phyloP scores from a whole-genome alignment of 2,888 invertebrate species.

The Drosophila incognita region DNA sequence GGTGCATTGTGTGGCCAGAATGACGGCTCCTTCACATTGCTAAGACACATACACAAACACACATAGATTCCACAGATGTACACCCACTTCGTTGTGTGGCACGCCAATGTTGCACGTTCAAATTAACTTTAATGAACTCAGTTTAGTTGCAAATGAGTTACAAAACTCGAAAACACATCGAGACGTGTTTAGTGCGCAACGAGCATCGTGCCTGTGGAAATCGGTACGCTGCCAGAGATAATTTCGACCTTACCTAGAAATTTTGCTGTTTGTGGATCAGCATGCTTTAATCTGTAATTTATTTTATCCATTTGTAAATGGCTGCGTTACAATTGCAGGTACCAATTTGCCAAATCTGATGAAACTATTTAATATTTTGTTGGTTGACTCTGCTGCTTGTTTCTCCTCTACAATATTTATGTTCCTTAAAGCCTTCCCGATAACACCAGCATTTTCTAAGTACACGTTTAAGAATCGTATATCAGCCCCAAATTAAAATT shows the following conservation, averaged over 20 bases:
- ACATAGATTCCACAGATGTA: not conserved
- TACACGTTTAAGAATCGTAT: not conserved
- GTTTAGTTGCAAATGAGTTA: constrained; percentile 80
- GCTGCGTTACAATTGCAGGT: constrained; percentile 2
- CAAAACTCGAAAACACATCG: constrained; percentile 80
- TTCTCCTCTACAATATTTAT: not conserved
- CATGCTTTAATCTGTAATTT: constrained; percentile 39
- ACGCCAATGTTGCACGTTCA: constrained; percentile 78
- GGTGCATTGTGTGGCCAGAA: constrained; percentile 43
- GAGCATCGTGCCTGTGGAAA: constrained; percentile 24
- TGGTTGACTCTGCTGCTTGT: not conserved
- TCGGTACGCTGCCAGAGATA: not conserved
- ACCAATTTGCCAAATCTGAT: not conserved
- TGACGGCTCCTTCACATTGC: constrained; percentile 11
- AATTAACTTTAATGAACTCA: constrained; percentile 81
- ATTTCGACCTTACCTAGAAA: constrained; percentile 2
- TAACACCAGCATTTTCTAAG: not conserved
- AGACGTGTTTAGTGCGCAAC: constrained; percentile 74
- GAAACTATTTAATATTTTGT: not conserved
- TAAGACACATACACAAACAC: not conserved
- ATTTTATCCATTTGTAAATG: constrained; percentile 18
- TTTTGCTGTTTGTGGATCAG: not conserved
- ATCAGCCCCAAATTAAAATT: constrained; percentile 8
- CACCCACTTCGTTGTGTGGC: constrained; percentile 54
- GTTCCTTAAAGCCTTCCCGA: not conserved